These are phyloP conservation scores for Eledona agricola DNA, from an alignment of 2,888 invertebrate genomes.

Conservation along the genomic window DNA sequence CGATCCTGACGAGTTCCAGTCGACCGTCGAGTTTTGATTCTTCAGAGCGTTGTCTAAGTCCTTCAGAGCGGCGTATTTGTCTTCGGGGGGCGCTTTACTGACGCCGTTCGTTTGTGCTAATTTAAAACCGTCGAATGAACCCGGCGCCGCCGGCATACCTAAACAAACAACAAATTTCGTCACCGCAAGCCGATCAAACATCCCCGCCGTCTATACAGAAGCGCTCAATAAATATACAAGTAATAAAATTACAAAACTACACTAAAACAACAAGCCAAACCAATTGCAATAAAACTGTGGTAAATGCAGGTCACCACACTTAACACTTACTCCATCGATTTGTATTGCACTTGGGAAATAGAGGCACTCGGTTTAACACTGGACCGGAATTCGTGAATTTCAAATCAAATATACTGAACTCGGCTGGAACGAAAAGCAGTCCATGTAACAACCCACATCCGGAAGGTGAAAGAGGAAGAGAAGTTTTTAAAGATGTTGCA, in stretches of 20 bases:
- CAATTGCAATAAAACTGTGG: conserved; percentile 17
- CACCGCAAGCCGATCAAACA: background rate
- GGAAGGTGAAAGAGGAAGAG: conserved; percentile 10
- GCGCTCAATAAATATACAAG: conserved; percentile 1
- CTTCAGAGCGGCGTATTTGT: conserved; percentile 94
- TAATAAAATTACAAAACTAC: conserved; percentile 22
- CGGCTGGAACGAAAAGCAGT: conserved; percentile 43
- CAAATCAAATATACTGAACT: conserved; percentile 61
- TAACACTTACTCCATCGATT: conserved; percentile 61
- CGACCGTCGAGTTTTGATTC: conserved; percentile 63
- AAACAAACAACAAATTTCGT: conserved; percentile 30
- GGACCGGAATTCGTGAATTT: conserved; percentile 58
- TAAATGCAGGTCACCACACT: conserved; percentile 35
- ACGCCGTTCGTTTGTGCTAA: conserved; percentile 38
- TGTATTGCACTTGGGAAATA: conserved; percentile 59
- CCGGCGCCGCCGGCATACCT: conserved; percentile 53
- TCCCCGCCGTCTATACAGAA: too few species aligned
- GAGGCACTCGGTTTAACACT: conserved; percentile 58
- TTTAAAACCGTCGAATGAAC: conserved; percentile 43
- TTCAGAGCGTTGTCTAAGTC: conserved; percentile 85
- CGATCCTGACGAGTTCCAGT: conserved; percentile 57
- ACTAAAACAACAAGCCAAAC: conserved; percentile 8
- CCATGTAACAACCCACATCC: conserved; percentile 28
- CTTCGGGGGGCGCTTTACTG: conserved; percentile 68
- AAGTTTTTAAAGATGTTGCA: too few species aligned